Conservation (phyloP, 2,797 vertebrate genomes). For the Danionella dracula region DNA sequence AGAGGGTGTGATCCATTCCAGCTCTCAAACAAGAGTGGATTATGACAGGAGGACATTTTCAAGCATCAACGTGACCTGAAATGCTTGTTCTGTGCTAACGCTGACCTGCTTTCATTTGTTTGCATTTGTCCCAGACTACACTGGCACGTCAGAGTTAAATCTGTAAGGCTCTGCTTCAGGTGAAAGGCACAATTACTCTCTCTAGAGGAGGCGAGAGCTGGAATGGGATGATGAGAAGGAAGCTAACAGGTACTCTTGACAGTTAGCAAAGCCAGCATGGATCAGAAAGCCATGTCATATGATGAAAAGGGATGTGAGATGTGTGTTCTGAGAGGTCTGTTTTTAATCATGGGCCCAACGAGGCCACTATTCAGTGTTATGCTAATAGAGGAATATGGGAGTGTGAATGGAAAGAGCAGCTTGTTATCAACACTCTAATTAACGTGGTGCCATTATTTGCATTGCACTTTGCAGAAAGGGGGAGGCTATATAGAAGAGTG, state of each 20-base stretch:
- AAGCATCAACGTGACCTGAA: constrained; percentile 49
- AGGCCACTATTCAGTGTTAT: constrained; percentile 69
- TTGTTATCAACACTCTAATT: constrained; percentile 75
- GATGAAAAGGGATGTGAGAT: constrained; percentile 66
- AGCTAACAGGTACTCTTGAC: constrained; percentile 65
- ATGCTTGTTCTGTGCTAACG: constrained; percentile 47
- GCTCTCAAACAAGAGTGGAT: constrained; percentile 52
- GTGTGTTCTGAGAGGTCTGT: constrained; percentile 62
- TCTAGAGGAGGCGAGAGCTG: constrained; percentile 53
- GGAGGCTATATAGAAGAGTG: constrained; percentile 49
- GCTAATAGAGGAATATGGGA: constrained; percentile 71
- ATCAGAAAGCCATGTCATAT: constrained; percentile 57
- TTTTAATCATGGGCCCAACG: constrained; percentile 73
- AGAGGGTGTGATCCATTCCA: constrained; percentile 41
- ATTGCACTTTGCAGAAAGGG: constrained; percentile 45
- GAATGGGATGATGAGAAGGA: constrained; percentile 51
- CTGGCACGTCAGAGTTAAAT: constrained; percentile 5
- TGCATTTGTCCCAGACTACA: constrained; percentile 15
- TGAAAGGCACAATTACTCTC: constrained; percentile 59
- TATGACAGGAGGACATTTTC: constrained; percentile 56
- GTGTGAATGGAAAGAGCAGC: constrained; percentile 70
- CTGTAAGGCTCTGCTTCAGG: constrained; percentile 44
- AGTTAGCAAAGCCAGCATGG: constrained; percentile 60
- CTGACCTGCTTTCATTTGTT: constrained; percentile 24
- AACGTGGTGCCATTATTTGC: constrained; percentile 60